Evolutionary conservation across 2,797 vertebrate species (phyloP).

Genomic region (Pogonophryne albipinna): DNA sequence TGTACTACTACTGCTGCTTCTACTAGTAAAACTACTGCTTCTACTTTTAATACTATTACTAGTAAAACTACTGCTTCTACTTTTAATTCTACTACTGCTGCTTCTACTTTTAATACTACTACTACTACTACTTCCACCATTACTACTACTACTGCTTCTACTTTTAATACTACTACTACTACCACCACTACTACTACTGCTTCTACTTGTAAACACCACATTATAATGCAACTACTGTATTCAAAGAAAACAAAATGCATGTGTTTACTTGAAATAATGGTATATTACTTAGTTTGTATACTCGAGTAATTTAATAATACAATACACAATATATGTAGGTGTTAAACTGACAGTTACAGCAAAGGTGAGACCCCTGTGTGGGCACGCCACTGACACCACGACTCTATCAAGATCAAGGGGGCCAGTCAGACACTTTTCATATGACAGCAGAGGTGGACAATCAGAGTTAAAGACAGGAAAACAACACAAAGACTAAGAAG

Average conservation of each 20-base stretch:
- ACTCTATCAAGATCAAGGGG: constrained; percentile 29
- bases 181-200: not conserved
- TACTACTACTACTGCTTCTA: not conserved
- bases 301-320: not conserved
- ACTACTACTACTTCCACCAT: too few relatives aligned
- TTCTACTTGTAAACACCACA: not conserved
- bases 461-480: constrained; percentile 47
- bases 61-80: not conserved
- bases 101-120: not conserved
- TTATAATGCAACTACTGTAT: not conserved
- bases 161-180: not conserved
- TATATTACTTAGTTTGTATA: not conserved
- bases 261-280: not conserved
- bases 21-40: not conserved
- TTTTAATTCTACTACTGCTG: not conserved
- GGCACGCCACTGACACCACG: constrained; percentile 53
- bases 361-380: constrained; percentile 26
- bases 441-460: constrained; percentile 55
- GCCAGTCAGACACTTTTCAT: constrained; percentile 27
- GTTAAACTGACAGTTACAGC: constrained; percentile 7
- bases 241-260: not conserved
- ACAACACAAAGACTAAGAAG: constrained; percentile 17
- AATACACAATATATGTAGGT: not conserved
- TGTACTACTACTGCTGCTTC: too few relatives aligned
- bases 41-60: not conserved